Evolutionary conservation across 2,888 invertebrate species (phyloP).

Genomic region (Dastarcus helophoroides): DNA sequence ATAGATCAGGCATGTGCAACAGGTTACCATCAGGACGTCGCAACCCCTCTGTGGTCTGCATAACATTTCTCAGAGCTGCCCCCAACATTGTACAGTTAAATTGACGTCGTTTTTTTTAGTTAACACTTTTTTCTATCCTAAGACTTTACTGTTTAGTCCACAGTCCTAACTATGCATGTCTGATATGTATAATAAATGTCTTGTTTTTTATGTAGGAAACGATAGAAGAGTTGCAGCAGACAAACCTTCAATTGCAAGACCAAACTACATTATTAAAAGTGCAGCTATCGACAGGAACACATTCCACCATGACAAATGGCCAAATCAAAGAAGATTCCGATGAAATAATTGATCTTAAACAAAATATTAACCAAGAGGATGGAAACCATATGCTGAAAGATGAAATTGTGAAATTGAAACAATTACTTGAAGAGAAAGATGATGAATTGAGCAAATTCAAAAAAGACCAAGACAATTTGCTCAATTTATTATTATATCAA

Average conservation of each 20-base stretch:
- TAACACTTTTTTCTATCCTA: conserved; percentile 1
- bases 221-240: conserved; percentile 58
- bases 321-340: conserved; percentile 15
- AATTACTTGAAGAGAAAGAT: conserved; percentile 32
- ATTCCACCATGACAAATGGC: too few species aligned
- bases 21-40: not conserved
- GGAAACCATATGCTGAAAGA: too few species aligned
- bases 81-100: too few species aligned
- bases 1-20: too few species aligned
- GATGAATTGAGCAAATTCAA: conserved; percentile 53
- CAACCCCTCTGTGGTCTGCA: not conserved
- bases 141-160: too few species aligned
- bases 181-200: conserved; percentile 4
- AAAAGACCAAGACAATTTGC: conserved; percentile 88
- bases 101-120: conserved; percentile 8
- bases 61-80: not conserved
- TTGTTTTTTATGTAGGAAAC: conserved; percentile 28
- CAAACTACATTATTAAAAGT: conserved; percentile 80
- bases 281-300: conserved; percentile 45
- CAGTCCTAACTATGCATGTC: conserved; percentile 5
- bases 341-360: conserved; percentile 20
- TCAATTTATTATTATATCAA: conserved; percentile 84
- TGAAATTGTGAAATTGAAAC: conserved; percentile 14
- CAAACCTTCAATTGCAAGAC: conserved; percentile 66
- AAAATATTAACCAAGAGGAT: conserved; percentile 3